These are phyloP conservation scores for Ischnus inquisitorius DNA, from an alignment of 2,888 invertebrate genomes.

Conservation along the genomic window DNA sequence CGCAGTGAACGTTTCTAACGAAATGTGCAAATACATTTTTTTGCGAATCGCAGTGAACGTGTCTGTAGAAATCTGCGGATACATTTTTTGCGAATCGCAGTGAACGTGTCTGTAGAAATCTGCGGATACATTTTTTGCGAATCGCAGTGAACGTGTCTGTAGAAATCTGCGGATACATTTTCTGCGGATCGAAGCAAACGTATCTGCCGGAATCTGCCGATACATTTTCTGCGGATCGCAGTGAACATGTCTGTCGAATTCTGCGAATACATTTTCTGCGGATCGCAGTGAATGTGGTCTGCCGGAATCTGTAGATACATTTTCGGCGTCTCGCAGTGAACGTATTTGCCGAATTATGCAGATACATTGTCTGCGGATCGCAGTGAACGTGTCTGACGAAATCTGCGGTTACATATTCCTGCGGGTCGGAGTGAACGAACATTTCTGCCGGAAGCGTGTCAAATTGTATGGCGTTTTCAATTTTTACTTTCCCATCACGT, in stretches of 20 bases:
- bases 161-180: not conserved
- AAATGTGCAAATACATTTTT: too few species aligned
- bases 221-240: not conserved
- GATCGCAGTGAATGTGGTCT: not conserved
- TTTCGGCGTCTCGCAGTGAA: conserved; percentile 6
- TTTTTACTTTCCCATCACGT: not conserved
- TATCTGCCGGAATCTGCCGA: not conserved
- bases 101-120: not conserved
- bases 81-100: too few species aligned
- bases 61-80: not conserved
- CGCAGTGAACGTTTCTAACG: too few species aligned
- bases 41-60: conserved; percentile 6
- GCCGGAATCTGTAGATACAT: conserved; percentile 6
- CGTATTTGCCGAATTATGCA: conserved; percentile 3
- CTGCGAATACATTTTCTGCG: too few species aligned
- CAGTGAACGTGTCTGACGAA: conserved; percentile 6
- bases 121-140: not conserved
- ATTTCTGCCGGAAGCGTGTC: conserved; percentile 6
- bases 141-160: not conserved
- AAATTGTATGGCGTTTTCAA: conserved; percentile 6
- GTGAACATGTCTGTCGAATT: not conserved
- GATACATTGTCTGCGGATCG: conserved; percentile 6
- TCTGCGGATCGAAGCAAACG: not conserved
- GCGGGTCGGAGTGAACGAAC: conserved; percentile 1
- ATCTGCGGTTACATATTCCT: conserved; percentile 2